Conservation (phyloP, 2,888 invertebrate species). For the Cistogaster globosa region DNA sequence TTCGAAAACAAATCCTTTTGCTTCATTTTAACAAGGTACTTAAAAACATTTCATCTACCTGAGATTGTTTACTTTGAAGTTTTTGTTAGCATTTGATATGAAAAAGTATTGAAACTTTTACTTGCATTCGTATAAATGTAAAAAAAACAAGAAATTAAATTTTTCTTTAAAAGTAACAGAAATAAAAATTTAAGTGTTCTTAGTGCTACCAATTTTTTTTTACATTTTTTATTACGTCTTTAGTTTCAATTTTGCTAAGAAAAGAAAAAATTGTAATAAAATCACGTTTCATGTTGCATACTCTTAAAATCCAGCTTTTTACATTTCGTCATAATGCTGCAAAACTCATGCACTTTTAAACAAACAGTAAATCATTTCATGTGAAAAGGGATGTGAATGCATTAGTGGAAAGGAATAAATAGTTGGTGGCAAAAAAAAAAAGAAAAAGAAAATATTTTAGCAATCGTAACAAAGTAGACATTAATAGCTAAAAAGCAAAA, state of each 20-base stretch:
- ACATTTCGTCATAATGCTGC: constrained; percentile 57
- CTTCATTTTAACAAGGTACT: constrained; percentile 47
- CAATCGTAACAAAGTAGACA: constrained; percentile 44
- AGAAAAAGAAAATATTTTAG: not conserved
- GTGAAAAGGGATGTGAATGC: constrained; percentile 5
- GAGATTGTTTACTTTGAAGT: constrained; percentile 41
- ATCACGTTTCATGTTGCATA: constrained; percentile 69
- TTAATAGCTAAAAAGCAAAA: constrained; percentile 44
- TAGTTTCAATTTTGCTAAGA: not conserved
- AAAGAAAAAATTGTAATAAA: constrained; percentile 61
- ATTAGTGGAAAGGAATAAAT: not conserved
- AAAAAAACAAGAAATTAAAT: not conserved
- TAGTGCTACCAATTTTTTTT: constrained; percentile 29
- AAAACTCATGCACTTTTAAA: constrained; percentile 6
- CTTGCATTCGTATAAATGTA: not conserved
- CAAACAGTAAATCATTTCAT: not conserved
- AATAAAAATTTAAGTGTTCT: constrained; percentile 34
- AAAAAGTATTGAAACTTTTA: constrained; percentile 54
- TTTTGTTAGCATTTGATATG: constrained; percentile 53
- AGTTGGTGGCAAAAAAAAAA: not conserved
- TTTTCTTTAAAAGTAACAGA: constrained; percentile 25
- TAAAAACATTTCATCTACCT: constrained; percentile 48
- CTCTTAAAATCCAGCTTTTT: constrained; percentile 59
- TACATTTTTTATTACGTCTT: not conserved
- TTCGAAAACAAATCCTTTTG: constrained; percentile 5